These are phyloP conservation scores for Peromyscus melanophrys DNA, from an alignment of 2,797 vertebrate species.

Conservation along the genomic window DNA sequence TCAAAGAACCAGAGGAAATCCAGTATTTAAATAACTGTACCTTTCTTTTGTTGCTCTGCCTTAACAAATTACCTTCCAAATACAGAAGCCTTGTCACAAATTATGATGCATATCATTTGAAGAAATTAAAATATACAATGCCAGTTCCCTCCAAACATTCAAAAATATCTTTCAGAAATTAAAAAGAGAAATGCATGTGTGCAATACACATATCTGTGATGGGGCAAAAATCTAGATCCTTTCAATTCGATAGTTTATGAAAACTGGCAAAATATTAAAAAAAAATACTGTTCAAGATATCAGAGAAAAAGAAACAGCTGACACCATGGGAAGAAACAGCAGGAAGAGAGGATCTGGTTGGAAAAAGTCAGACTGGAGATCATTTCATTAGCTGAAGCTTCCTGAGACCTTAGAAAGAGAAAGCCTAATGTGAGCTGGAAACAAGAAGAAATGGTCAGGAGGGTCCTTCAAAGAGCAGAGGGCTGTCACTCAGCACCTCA, in stretches of 20 bases:
- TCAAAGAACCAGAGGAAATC: constrained; percentile 56
- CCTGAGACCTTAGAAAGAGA: neutral
- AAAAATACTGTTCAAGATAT: neutral
- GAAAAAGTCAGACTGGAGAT: constrained; percentile 43
- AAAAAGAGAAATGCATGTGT: neutral
- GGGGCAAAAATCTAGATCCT: neutral
- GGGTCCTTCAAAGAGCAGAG: constrained; percentile 51
- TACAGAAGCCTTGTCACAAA: constrained; percentile 63
- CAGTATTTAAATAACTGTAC: constrained; percentile 66
- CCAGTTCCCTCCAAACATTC: constrained; percentile 69
- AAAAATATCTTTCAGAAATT: constrained; percentile 35
- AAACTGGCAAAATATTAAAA: constrained; percentile 54
- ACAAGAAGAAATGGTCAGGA: constrained; percentile 62
- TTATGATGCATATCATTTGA: constrained; percentile 74
- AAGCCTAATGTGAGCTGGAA: constrained; percentile 56
- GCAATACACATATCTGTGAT: neutral
- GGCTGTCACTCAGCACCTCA: constrained; percentile 21
- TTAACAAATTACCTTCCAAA: constrained; percentile 61
- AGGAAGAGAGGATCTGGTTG: neutral
- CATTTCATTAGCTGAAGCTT: constrained; percentile 28
- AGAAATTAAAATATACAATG: constrained; percentile 71
- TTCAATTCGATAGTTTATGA: constrained; percentile 37
- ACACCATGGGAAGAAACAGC: constrained; percentile 28
- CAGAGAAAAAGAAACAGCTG: constrained; percentile 56
- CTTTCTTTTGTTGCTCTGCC: constrained; percentile 73